Evolutionary conservation across 2,113 vertebrate species (phyloP).

Genomic region (Leptocoma aspasia): DNA sequence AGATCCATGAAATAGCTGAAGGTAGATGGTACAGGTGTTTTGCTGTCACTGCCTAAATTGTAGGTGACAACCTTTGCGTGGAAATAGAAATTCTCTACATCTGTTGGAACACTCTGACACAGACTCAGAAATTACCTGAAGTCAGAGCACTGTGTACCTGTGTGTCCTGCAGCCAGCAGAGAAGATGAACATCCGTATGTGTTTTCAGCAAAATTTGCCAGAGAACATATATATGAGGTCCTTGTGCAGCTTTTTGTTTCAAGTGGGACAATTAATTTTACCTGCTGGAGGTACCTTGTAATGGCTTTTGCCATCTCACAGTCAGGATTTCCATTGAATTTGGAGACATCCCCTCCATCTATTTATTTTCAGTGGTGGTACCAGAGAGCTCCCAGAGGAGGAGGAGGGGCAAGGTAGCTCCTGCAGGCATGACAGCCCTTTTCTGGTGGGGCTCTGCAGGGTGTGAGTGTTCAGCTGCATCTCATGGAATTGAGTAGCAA

Average conservation of each 20-base stretch:
- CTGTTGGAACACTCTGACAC: neutral
- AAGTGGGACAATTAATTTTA: neutral
- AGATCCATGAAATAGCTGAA: neutral
- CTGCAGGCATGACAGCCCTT: neutral
- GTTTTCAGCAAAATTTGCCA: neutral
- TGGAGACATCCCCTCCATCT: neutral
- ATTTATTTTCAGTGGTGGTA: neutral
- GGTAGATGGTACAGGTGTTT: neutral
- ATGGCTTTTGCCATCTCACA: neutral
- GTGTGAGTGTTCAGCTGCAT: neutral
- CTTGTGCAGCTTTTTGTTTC: neutral
- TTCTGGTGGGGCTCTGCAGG: neutral
- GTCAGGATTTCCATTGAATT: neutral
- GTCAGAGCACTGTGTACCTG: neutral
- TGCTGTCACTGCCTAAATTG: neutral
- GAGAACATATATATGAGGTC: neutral
- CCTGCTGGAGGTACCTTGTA: neutral
- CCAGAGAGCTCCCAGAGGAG: neutral
- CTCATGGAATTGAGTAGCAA: neutral
- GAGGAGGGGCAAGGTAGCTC: neutral
- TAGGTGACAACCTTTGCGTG: neutral
- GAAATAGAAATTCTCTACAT: neutral
- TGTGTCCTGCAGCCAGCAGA: neutral
- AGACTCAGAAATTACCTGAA: neutral
- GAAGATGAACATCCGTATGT: neutral